Evolutionary conservation across 2,113 vertebrate genomes (phyloP).

Genomic region (Alligator mississippiensis): DNA sequence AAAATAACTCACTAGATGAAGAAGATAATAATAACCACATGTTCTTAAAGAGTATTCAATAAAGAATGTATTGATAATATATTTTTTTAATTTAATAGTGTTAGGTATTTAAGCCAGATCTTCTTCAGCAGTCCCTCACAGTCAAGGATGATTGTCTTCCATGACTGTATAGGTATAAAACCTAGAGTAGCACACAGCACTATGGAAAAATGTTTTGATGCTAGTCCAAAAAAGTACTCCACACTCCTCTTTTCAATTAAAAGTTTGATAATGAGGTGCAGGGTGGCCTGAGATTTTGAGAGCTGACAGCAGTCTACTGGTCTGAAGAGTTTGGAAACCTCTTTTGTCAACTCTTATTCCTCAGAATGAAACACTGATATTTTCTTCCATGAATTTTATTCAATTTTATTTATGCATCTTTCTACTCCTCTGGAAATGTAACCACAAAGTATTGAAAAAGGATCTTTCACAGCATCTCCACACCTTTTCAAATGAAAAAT

Average conservation of each 20-base stretch:
- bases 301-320: too few species aligned
- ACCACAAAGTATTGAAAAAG: background rate
- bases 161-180: too few species aligned
- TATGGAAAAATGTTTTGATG: too few species aligned
- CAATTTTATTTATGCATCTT: background rate
- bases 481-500: slow-evolving; percentile 22
- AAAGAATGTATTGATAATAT: background rate
- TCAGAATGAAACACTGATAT: background rate
- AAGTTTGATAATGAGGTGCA: too few species aligned
- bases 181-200: too few species aligned
- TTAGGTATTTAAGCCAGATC: background rate
- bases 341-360: background rate
- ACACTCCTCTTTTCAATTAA: too few species aligned
- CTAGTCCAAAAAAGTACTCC: too few species aligned
- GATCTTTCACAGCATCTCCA: background rate
- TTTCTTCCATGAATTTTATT: background rate
- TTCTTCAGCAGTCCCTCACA: too few species aligned
- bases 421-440: background rate
- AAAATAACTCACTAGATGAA: background rate
- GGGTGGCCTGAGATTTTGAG: too few species aligned
- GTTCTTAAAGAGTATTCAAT: rapidly evolving
- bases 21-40: background rate
- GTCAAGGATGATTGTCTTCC: too few species aligned
- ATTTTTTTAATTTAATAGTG: background rate
- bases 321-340: too few species aligned